Percentiles rank a stretch among this genome's conserved stretches.
Conservation (phyloP, 1,140 invertebrate genomes). For the Vanessa tameamea region DNA sequence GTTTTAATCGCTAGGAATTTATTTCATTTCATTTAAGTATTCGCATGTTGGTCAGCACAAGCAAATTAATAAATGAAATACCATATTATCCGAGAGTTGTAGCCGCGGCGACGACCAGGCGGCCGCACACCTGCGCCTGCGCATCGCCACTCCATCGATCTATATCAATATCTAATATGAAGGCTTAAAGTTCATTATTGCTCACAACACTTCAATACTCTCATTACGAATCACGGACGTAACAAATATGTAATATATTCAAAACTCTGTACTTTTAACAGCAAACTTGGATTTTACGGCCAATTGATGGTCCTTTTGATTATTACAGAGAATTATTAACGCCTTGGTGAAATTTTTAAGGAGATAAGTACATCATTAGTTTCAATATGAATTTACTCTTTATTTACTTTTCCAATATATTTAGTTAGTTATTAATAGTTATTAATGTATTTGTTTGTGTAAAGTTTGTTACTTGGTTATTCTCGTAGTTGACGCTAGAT, state of each 20-base stretch:
- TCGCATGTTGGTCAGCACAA: constrained; percentile 64
- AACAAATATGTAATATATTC: constrained; percentile 74
- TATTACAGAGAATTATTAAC: neutral
- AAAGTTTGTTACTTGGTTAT: neutral
- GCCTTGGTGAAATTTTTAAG: neutral
- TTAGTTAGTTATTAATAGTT: no score
- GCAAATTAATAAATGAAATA: constrained; percentile 79
- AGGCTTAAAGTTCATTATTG: constrained; percentile 17
- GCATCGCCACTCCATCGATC: constrained; percentile 55
- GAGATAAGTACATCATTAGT: neutral
- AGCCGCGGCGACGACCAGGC: constrained; percentile 74
- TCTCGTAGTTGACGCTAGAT: constrained; percentile 20
- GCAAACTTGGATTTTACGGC: constrained; percentile 70
- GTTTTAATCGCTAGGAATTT: constrained; percentile 34
- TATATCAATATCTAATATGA: constrained; percentile 40
- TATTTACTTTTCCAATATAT: constrained; percentile 10
- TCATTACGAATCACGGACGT: constrained; percentile 78
- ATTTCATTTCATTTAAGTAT: constrained; percentile 44
- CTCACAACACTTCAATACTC: constrained; percentile 39
- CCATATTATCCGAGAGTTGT: constrained; percentile 70
- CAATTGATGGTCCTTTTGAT: constrained; percentile 45
- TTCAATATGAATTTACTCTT: neutral
- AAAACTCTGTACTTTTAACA: constrained; percentile 75
- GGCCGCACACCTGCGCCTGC: constrained; percentile 75
- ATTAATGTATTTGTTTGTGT: neutral